Base-by-base conservation (phyloP, 2,113 vertebrate genomes). In the Neofelis nebulosa region DNA sequence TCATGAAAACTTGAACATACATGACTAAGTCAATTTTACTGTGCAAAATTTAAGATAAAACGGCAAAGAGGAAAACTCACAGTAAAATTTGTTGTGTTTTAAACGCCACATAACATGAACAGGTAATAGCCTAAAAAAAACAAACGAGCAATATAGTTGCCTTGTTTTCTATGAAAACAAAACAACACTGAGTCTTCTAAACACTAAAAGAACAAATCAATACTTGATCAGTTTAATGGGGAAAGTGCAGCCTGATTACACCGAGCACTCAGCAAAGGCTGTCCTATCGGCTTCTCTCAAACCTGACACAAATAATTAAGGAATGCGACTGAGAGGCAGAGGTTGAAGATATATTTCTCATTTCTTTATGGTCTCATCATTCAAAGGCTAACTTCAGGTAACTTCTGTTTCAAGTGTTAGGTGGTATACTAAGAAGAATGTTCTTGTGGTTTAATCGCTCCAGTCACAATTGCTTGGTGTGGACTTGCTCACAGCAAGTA, bases 41-140 rank as follows among this genome's bases (percentile, higher is more conserved):
- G 16, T 52, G 61, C 71, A 85, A 31, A 68, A 73, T 95, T 96
- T 81, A 82, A 97, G 93, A 96, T 65, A 97, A 96, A 55, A 82
- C 45, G 87, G 83, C 11, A 68, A 66, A 76, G 50, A 74, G 21
- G 16, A 89, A 91, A 94, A 38, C 5, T 31, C 80, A 78, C 41
- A 83, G 38, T 10, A 79, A 88, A 84, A 82, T 74, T 3, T 27
- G 11, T 45, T 82, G 18, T 94, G 73, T 93, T 48, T 73, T 33
- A 80, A 94, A 94, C 1, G 33, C 23, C 78, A 2, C 16, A 7
- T 41, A 68, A 55, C 61, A 71, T 38, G 1, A 91, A 68, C 5
- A 95, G 6, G 11, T 68, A 71, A 71, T 13, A 82, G 18, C 38
- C 78, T 38, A 38, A 73, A 74, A 61, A 61, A 95, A 83, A 21